Evolutionary conservation across 2,888 invertebrate species (phyloP), one percentile per base, ranked within the genome.

Genomic region (Drosophila yooni): DNA sequence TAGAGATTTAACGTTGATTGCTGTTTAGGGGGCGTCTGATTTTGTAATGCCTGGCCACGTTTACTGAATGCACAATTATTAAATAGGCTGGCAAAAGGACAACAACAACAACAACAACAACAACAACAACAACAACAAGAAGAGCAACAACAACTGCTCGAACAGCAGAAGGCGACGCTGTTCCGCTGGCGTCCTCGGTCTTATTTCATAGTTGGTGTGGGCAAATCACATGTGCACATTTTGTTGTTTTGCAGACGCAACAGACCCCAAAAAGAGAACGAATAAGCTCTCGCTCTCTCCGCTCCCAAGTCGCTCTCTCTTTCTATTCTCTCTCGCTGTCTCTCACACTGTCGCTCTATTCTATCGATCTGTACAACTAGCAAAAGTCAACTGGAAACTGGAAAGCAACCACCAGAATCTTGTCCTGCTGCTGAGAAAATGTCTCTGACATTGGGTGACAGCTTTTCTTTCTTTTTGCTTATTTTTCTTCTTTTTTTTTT

Each of bases 311-410:
- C 7, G 18, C 25, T 46, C 52, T 56, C 72, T 56, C 59, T 53
- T 40, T n/a, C 38, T 27, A 29, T 36, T 31, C 21, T 48, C 15
- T 31, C 31, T 54, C 27, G 33, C 15, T 33, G 46, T 69, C 57
- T 56, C 54, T 59, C 57, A 25, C 4, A 11, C 36, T 54, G 31
- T 56, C 66, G 60, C 82, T 72, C 68, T 85, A 60, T 60, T 57
- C 62, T 90, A 89, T 87, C 90, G 85, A 85, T 85, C 85, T 88
- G 70, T 57, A 74, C 77, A 73, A 58, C 79, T 66, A 82, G 79
- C 82, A 79, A 89, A 85, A 84, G 82, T 85, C 85, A 87, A 89
- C 82, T 89, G 89, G 89, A 85, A 85, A 89, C 84, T 85, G 84
- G 84, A 85, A 85, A 82, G 65, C 82, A 89, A 85, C 84, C 84